Percentiles rank a stretch among this genome's conserved stretches.
Evolutionary conservation across 2,888 invertebrate genomes (phyloP).

Genomic region (Mesorhabditis sp.): DNA sequence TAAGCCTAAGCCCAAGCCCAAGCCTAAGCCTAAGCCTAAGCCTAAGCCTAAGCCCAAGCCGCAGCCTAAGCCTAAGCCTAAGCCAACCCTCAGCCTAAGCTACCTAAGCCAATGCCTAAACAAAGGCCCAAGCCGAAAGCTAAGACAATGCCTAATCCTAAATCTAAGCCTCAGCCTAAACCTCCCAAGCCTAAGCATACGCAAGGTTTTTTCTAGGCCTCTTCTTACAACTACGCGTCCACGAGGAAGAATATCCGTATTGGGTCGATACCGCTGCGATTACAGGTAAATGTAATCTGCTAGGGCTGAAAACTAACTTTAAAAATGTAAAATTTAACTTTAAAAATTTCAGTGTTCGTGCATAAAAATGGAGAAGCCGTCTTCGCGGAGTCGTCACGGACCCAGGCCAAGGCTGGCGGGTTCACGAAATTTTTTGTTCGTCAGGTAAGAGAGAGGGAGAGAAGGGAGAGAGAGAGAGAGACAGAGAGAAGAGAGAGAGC

Average conservation of each 20-base stretch:
- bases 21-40: too few relatives aligned
- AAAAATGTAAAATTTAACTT: background rate
- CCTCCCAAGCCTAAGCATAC: too few relatives aligned
- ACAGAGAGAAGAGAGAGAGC: too few relatives aligned
- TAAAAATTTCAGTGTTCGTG: conserved; percentile 25
- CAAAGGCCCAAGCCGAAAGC: too few relatives aligned
- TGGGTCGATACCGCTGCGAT: conserved; percentile 39
- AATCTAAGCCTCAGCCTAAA: too few relatives aligned
- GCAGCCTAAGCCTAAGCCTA: too few relatives aligned
- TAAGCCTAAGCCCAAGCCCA: too few relatives aligned
- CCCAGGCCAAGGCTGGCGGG: conserved; percentile 22
- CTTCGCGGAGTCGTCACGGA: conserved; percentile 38
- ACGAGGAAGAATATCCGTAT: conserved; percentile 33
- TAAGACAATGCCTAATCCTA: too few relatives aligned
- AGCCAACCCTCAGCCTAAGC: too few relatives aligned
- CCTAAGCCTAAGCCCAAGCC: too few relatives aligned
- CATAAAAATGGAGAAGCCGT: conserved; percentile 31
- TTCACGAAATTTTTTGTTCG: conserved; percentile 3
- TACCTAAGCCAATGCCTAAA: too few relatives aligned
- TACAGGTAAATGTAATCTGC: background rate
- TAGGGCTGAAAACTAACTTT: background rate
- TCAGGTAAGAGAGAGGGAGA: background rate
- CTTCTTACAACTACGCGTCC: conserved; percentile 23
- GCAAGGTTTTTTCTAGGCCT: conserved; percentile 17
- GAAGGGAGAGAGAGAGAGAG: too few relatives aligned